These are phyloP conservation scores for Meles meles DNA, from an alignment of 2,113 vertebrate genomes.

Conservation along the genomic window DNA sequence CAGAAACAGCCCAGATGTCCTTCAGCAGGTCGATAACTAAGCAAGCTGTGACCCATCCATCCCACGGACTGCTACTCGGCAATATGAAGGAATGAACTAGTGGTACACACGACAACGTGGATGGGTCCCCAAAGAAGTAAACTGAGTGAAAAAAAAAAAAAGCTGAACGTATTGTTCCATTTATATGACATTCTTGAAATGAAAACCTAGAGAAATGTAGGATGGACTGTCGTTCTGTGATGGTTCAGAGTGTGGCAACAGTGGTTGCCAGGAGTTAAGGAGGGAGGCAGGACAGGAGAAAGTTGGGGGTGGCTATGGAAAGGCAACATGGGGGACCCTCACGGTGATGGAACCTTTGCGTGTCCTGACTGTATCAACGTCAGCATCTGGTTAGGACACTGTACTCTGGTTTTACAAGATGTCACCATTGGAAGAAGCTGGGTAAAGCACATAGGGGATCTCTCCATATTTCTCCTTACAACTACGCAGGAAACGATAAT, in stretches of 20 bases:
- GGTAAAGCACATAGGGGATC: rapidly evolving
- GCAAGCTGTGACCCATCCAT: rapidly evolving
- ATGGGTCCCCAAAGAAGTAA: not conserved
- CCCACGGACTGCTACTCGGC: not conserved
- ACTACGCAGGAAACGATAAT: not conserved
- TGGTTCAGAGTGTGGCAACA: not conserved
- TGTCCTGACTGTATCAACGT: rapidly evolving
- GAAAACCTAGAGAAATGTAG: not conserved
- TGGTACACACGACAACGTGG: rapidly evolving
- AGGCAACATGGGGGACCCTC: rapidly evolving
- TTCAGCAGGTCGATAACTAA: not conserved
- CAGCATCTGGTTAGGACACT: rapidly evolving
- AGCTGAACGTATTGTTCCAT: too few species aligned
- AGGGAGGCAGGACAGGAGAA: too few species aligned
- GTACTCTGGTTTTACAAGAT: not conserved
- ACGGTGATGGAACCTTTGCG: not conserved
- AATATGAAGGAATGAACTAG: too few species aligned
- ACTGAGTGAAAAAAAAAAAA: not conserved
- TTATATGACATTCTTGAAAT: not conserved
- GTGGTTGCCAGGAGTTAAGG: not conserved
- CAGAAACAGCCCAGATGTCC: not conserved
- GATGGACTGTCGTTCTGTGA: not conserved
- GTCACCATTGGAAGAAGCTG: not conserved
- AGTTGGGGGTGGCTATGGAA: not conserved
- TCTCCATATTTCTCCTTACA: not conserved